Conservation (phyloP, 2,888 invertebrate species). For the Amblyjoppa fuscipennis region DNA sequence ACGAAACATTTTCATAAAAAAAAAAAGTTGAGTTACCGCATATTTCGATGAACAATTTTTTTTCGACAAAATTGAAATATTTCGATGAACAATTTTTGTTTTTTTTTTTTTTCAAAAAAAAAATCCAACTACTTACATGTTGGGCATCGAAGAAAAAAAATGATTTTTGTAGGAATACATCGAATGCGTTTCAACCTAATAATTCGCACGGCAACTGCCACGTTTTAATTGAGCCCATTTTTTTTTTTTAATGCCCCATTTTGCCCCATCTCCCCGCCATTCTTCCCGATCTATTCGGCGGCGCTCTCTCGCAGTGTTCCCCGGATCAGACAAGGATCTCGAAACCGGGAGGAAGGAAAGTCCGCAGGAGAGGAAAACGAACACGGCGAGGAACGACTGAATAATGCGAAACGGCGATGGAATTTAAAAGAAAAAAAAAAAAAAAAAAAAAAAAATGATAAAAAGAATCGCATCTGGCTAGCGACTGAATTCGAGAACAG, state of each 20-base stretch:
- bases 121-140: too few species aligned
- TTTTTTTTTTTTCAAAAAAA: too few species aligned
- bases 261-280: neutral
- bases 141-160: too few species aligned
- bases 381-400: neutral
- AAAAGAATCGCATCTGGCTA: neutral
- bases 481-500: neutral
- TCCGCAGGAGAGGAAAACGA: neutral
- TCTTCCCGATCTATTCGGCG: neutral
- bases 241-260: neutral
- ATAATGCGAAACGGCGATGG: conserved; percentile 20
- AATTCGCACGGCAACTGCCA: too few species aligned
- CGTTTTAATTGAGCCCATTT: neutral
- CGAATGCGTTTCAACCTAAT: too few species aligned
- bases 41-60: too few species aligned
- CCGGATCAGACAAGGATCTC: neutral
- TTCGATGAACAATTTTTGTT: too few species aligned
- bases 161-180: too few species aligned
- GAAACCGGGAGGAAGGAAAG: neutral
- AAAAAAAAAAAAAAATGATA: neutral
- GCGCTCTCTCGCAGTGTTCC: neutral
- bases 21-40: too few species aligned
- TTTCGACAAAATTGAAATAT: too few species aligned
- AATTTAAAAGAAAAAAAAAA: conserved; percentile 8
- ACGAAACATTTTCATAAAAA: too few species aligned